Conservation (phyloP, 2,888 invertebrate species). For the Pterostichus niger region DNA sequence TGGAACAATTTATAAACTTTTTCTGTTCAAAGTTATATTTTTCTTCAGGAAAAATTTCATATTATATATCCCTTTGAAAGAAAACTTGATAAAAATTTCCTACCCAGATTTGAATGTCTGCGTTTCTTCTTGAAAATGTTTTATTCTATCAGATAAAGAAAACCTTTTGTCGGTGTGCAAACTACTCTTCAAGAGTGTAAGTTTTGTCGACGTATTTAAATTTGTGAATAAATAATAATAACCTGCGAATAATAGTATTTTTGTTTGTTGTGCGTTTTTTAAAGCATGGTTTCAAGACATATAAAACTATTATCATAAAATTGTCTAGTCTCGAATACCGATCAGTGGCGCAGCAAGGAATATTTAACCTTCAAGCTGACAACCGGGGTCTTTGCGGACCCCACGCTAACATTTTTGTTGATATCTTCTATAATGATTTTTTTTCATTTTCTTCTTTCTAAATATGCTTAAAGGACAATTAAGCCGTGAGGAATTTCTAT, state of each 20-base stretch:
- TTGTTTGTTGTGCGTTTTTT: background rate
- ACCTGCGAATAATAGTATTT: background rate
- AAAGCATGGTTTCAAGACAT: too few relatives aligned
- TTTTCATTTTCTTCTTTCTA: too few relatives aligned
- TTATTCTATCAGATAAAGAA: conserved; percentile 12
- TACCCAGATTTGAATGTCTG: background rate
- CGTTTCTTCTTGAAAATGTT: conserved; percentile 2
- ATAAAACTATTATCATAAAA: background rate
- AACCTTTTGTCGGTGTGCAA: conserved; percentile 5
- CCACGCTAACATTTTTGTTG: too few relatives aligned
- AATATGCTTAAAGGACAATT: too few relatives aligned
- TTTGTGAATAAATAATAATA: background rate
- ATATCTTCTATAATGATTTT: too few relatives aligned
- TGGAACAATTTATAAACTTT: too few relatives aligned
- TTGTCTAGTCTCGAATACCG: background rate
- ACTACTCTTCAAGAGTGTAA: background rate
- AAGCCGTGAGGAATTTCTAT: too few relatives aligned
- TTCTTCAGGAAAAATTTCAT: conserved; percentile 6
- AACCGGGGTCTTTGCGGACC: too few relatives aligned
- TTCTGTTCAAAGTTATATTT: background rate
- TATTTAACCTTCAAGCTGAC: too few relatives aligned
- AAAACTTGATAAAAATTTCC: conserved; percentile 3
- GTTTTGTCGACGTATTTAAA: background rate
- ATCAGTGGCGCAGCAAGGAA: background rate
- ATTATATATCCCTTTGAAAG: background rate